Evolutionary conservation across 2,113 vertebrate genomes (phyloP).

Genomic region (Clarias magur): DNA sequence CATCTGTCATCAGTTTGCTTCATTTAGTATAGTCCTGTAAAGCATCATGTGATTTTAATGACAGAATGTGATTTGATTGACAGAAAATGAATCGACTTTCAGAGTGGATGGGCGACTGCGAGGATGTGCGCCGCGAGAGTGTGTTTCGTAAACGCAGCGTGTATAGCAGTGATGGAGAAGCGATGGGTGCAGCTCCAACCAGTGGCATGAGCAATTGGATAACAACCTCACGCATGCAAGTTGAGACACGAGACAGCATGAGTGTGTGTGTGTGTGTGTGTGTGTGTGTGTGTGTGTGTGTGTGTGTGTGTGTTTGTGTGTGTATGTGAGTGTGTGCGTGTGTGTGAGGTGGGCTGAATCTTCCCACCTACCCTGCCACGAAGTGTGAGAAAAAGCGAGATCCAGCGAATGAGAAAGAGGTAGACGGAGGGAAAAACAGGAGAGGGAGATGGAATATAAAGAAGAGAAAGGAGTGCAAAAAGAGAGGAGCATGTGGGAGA

Average conservation of each 20-base stretch:
- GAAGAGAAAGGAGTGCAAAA: slow-evolving; percentile 9
- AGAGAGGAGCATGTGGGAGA: slow-evolving; percentile 34
- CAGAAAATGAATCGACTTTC: neutral
- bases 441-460: neutral
- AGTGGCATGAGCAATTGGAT: slow-evolving; percentile 33
- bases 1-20: no score
- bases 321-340: slow-evolving; percentile 4
- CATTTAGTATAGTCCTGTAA: no score
- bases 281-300: slow-evolving; percentile 19
- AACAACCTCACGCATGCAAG: slow-evolving; percentile 37
- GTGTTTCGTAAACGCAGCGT: neutral
- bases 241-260: slow-evolving; percentile 48
- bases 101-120: neutral
- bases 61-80: neutral
- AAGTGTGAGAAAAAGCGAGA: slow-evolving; percentile 22
- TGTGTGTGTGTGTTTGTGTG: slow-evolving; percentile 9
- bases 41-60: no score
- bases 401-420: slow-evolving; percentile 12
- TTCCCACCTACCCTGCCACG: slow-evolving; percentile 41
- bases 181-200: slow-evolving; percentile 30
- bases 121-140: neutral
- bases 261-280: slow-evolving; percentile 1
- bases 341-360: slow-evolving; percentile 13
- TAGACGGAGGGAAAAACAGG: slow-evolving; percentile 52
- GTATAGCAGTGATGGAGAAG: slow-evolving; percentile 18